A percentile compares a stretch with the other conserved stretches of the same genome.
Evolutionary conservation across 35 echinoderm and acorn worm genomes (phyloP).

Genomic region (Apostichopus parvimensis): DNA sequence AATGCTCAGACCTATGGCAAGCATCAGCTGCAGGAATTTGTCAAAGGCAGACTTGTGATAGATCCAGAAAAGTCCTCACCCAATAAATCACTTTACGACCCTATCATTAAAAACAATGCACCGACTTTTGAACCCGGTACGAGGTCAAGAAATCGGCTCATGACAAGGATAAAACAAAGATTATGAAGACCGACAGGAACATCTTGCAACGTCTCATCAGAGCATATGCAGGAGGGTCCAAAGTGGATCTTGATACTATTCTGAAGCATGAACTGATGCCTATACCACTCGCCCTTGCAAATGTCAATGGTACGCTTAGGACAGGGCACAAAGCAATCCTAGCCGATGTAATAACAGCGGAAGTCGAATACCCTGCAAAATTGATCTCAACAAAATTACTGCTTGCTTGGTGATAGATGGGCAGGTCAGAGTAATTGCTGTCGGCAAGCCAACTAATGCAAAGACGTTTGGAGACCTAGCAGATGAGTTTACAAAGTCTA

Average conservation of each 20-base stretch:
- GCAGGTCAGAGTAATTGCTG: neutral
- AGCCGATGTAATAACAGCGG: no score
- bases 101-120: neutral
- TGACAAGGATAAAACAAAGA: conserved; percentile 18
- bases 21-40: conserved; percentile 11
- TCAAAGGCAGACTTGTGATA: no score
- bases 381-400: no score
- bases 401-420: conserved; percentile 30
- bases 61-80: neutral
- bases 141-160: neutral
- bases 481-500: conserved; percentile 15
- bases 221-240: conserved; percentile 9
- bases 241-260: neutral
- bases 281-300: conserved; percentile 47
- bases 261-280: conserved; percentile 34
- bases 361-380: no score
- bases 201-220: conserved; percentile 17
- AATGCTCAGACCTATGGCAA: conserved; percentile 39
- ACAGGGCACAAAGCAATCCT: conserved; percentile 13
- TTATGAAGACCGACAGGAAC: conserved; percentile 25
- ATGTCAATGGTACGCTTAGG: conserved; percentile 32
- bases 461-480: conserved; percentile 30
- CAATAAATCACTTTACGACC: neutral
- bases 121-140: conserved; percentile 1
- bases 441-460: neutral